Conservation (phyloP, 2,797 vertebrate species). For the Gymnocypris eckloni region DNA sequence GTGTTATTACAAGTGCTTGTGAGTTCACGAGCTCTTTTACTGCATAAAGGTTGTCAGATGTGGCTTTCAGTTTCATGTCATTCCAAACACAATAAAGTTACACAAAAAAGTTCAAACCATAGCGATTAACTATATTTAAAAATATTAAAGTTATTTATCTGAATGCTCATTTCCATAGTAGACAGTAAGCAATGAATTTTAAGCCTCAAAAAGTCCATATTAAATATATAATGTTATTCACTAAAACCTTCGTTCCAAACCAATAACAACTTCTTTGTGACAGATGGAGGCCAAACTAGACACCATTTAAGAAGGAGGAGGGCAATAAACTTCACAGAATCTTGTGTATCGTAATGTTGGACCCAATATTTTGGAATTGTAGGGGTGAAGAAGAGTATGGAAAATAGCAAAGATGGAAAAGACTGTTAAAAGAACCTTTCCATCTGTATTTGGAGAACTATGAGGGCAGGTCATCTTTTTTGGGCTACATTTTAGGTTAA, state of each 20-base stretch:
- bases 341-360: background rate
- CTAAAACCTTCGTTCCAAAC: background rate
- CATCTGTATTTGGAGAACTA: background rate
- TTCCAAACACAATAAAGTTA: background rate
- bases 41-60: background rate
- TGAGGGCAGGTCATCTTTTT: background rate
- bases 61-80: background rate
- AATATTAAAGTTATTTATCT: background rate
- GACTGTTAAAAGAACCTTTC: background rate
- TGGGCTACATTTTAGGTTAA: background rate
- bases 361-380: background rate
- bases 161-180: background rate
- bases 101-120: background rate
- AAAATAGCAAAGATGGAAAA: background rate
- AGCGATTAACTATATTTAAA: background rate
- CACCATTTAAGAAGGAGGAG: no score
- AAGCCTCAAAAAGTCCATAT: background rate
- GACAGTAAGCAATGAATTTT: background rate
- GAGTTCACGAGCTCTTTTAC: slow-evolving; percentile 17
- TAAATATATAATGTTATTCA: background rate
- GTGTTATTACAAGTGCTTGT: slow-evolving; percentile 22
- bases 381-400: background rate
- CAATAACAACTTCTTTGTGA: background rate
- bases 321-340: background rate
- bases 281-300: background rate